Conservation (phyloP, 2,797 vertebrate genomes). For the Falco rusticolus region DNA sequence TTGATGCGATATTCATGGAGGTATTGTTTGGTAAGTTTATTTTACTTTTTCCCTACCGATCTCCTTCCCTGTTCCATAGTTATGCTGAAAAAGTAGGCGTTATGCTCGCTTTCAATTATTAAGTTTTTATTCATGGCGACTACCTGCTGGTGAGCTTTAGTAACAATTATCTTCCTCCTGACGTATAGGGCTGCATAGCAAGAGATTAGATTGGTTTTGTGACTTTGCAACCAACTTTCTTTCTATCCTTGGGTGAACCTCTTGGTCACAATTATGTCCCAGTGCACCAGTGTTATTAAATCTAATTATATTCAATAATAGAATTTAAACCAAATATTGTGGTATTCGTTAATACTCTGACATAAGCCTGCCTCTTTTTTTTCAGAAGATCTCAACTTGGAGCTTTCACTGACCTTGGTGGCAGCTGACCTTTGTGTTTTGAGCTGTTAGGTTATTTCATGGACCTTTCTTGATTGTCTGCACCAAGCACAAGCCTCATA, state of each 20-base stretch:
- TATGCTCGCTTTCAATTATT: neutral
- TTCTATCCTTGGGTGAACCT: slow-evolving; percentile 1
- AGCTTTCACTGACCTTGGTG: neutral
- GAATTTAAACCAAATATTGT: neutral
- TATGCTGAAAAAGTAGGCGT: neutral
- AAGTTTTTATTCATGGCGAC: neutral
- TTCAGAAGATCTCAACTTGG: neutral
- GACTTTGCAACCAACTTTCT: slow-evolving; percentile 42
- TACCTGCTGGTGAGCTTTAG: slow-evolving; percentile 6
- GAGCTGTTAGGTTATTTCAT: neutral
- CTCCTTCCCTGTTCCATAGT: neutral
- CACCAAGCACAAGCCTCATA: neutral
- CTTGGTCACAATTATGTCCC: slow-evolving; percentile 39
- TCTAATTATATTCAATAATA: neutral
- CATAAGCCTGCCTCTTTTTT: neutral
- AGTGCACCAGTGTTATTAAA: neutral
- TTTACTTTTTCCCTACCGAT: neutral
- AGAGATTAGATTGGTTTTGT: slow-evolving; percentile 35
- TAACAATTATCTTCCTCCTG: slow-evolving; percentile 20
- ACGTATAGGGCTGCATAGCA: neutral
- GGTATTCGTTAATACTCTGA: neutral
- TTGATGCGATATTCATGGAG: neutral
- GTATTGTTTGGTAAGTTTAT: neutral
- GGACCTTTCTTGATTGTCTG: neutral
- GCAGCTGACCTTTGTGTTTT: neutral